These are phyloP conservation scores for Andrena hattorfiana DNA, from an alignment of 2,888 invertebrate species.

Conservation along the genomic window DNA sequence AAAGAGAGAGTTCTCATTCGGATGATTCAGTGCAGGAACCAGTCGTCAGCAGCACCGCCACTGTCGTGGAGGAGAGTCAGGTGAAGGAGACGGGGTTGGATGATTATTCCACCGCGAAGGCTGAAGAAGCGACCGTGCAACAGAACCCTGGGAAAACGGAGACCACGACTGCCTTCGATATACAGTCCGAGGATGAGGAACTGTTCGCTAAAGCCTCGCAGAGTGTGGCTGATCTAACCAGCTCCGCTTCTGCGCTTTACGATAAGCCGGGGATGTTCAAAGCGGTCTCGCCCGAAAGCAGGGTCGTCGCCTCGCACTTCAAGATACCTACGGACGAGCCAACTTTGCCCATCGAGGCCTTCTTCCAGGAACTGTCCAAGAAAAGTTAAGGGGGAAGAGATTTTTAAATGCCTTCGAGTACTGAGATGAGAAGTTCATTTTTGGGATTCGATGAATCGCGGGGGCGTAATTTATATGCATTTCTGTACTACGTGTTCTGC, in stretches of 20 bases:
- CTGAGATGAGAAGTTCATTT: constrained; percentile 1
- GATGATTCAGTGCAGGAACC: constrained; percentile 20
- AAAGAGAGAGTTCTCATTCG: constrained; percentile 23
- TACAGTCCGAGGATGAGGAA: constrained; percentile 75
- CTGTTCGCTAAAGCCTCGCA: constrained; percentile 86
- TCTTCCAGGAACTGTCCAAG: constrained; percentile 91
- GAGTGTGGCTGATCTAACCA: constrained; percentile 90
- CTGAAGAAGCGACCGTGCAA: neutral
- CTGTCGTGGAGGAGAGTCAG: constrained; percentile 24
- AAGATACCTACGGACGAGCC: constrained; percentile 93
- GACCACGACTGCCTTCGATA: constrained; percentile 36
- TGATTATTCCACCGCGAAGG: constrained; percentile 13
- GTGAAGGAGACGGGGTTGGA: constrained; percentile 21
- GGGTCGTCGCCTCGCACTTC: constrained; percentile 89
- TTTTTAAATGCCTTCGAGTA: neutral
- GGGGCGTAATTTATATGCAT: constrained; percentile 1
- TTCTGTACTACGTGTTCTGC: neutral
- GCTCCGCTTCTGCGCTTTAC: constrained; percentile 90
- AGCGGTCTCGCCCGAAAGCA: constrained; percentile 87
- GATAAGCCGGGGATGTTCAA: constrained; percentile 91
- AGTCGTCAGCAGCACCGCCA: constrained; percentile 41
- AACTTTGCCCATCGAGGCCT: constrained; percentile 92
- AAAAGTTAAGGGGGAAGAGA: constrained; percentile 85
- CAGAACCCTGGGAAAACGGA: constrained; percentile 15
- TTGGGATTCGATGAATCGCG: neutral